These are phyloP conservation scores for Florisuga fusca DNA, from an alignment of 2,797 vertebrate species.

Conservation along the genomic window DNA sequence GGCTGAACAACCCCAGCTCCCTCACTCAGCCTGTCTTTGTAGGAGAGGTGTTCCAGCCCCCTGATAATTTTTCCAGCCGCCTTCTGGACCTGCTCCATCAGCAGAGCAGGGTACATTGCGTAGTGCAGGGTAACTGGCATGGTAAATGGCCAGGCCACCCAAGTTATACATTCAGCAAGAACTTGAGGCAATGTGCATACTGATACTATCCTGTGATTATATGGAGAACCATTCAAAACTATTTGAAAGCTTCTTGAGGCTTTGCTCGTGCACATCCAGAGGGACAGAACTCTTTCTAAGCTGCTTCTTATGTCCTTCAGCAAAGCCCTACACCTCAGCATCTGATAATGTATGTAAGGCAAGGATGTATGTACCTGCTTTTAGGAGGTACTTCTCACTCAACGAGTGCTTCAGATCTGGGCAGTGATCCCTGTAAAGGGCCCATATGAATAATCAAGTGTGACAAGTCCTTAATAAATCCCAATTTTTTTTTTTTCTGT, in stretches of 20 bases:
- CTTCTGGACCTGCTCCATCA: too few species aligned
- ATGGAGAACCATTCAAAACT: neutral
- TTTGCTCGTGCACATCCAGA: neutral
- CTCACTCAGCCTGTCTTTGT: too few species aligned
- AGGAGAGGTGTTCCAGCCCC: too few species aligned
- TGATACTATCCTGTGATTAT: neutral
- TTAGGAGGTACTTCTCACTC: neutral
- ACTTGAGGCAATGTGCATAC: neutral
- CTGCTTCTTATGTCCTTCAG: neutral
- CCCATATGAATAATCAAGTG: neutral
- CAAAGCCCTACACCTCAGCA: neutral
- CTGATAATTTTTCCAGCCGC: too few species aligned
- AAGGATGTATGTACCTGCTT: too few species aligned
- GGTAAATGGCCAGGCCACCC: neutral
- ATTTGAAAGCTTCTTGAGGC: neutral
- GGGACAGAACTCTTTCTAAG: neutral
- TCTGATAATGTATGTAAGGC: neutral
- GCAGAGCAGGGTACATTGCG: too few species aligned
- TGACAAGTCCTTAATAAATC: too few species aligned
- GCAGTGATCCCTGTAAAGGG: neutral
- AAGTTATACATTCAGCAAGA: neutral
- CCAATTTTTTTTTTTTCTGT: too few species aligned
- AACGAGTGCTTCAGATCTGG: neutral
- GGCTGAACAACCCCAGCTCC: too few species aligned
- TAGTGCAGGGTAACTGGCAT: fast-evolving